Conservation (phyloP, 2,797 vertebrate genomes). For the Tragopan temminckii region DNA sequence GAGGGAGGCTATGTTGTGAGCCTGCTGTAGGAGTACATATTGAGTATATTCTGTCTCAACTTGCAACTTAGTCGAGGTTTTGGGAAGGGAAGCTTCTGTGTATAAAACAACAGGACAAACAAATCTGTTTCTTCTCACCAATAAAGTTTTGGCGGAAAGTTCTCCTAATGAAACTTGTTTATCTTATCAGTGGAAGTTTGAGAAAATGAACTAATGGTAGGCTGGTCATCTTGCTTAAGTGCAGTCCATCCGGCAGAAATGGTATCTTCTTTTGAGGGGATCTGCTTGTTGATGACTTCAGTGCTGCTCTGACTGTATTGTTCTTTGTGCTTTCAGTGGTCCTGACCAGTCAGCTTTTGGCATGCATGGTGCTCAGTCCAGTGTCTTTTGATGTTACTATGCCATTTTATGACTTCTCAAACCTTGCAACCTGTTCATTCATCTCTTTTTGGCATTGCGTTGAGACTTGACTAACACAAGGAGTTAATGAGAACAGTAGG, state of each 20-base stretch:
- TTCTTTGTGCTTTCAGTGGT: neutral
- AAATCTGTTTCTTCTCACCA: rapidly evolving
- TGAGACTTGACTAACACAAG: neutral
- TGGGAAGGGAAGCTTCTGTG: neutral
- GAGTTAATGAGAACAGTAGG: neutral
- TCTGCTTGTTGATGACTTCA: neutral
- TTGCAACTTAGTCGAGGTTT: neutral
- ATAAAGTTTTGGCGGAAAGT: neutral
- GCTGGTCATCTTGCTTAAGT: neutral
- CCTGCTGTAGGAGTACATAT: neutral
- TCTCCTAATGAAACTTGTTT: neutral
- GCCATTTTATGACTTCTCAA: no score
- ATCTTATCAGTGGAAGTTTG: neutral
- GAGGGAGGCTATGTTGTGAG: neutral
- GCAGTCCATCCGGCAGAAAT: neutral
- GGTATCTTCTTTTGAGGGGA: neutral
- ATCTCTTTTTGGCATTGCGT: neutral
- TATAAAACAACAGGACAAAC: neutral
- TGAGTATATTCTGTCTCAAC: neutral
- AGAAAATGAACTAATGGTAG: neutral
- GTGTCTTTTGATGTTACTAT: no score
- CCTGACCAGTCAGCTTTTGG: neutral
- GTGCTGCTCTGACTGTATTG: neutral
- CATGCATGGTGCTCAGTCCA: neutral
- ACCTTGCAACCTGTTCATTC: neutral